Conservation (phyloP, 2,888 invertebrate genomes). For the Omphaloscelis lunosa region DNA sequence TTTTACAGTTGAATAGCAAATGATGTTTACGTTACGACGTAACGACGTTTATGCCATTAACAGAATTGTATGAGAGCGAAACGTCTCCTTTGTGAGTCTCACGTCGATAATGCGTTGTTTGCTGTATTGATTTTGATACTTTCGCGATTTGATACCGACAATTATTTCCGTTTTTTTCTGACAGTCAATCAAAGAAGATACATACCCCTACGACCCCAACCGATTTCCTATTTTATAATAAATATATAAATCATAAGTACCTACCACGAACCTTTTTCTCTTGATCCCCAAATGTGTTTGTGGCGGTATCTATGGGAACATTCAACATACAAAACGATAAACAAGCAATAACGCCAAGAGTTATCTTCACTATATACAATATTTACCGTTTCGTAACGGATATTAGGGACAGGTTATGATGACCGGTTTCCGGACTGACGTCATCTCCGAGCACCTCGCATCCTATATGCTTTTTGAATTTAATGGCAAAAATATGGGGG, state of each 20-base stretch:
- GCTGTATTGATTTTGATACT: conserved; percentile 6
- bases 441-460: conserved; percentile 18
- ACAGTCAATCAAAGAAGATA: conserved; percentile 7
- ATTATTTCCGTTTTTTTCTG: neutral
- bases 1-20: conserved; percentile 65
- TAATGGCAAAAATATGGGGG: neutral
- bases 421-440: conserved; percentile 31
- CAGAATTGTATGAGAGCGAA: conserved; percentile 19
- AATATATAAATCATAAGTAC: neutral
- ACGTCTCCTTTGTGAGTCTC: conserved; percentile 1
- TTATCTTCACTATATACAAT: conserved; percentile 20
- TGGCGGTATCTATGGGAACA: neutral
- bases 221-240: conserved; percentile 4
- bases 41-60: conserved; percentile 45
- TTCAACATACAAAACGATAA: neutral
- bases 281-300: conserved; percentile 1
- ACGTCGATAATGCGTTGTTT: neutral
- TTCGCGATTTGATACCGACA: neutral
- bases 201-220: neutral
- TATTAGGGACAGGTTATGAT: conserved; percentile 47
- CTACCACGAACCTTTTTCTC: neutral
- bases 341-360: conserved; percentile 8
- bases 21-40: conserved; percentile 52
- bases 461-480: conserved; percentile 22
- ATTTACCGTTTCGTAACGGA: conserved; percentile 29